Evolutionary conservation across 2,113 vertebrate genomes (phyloP), one percentile per base, ranked within the genome.

Genomic region (Dolichotis patagonum): DNA sequence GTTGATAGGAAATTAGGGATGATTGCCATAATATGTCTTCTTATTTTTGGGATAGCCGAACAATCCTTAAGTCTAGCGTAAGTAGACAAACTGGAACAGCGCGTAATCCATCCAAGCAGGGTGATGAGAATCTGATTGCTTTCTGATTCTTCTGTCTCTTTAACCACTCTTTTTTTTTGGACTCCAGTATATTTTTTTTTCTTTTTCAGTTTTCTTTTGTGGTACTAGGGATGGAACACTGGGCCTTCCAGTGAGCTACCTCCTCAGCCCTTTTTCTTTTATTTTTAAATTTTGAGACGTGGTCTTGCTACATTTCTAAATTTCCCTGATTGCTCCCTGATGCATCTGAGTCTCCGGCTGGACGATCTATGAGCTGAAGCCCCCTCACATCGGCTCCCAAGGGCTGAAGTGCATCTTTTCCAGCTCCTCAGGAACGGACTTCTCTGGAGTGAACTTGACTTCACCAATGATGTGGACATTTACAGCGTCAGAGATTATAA

Each of bases 51-150:
- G n/a, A n/a, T n/a, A n/a, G n/a, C n/a, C n/a, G n/a, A n/a, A n/a
- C n/a, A n/a, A n/a, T n/a, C n/a, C n/a, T n/a, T n/a, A n/a, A n/a
- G n/a, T n/a, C n/a, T n/a, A n/a, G n/a, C n/a, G n/a, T n/a, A n/a
- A n/a, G n/a, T n/a, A n/a, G n/a, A n/a, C n/a, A n/a, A n/a, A n/a
- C n/a, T n/a, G n/a, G n/a, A n/a, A n/a, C n/a, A n/a, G n/a, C n/a
- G n/a, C n/a, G n/a, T n/a, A n/a, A n/a, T n/a, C n/a, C n/a, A n/a
- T n/a, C n/a, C n/a, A n/a, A n/a, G n/a, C n/a, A n/a, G n/a, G n/a
- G n/a, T n/a, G n/a, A 32, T 77, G 80, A 96, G 85, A n/a, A n/a
- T 95, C 58, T 95, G 41, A 16, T 89, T 94, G 91, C 78, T 20
- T 95, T 97, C 32, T 85, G 60, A 41, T 52, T 94, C 46, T 85